Evolutionary conservation across 2,113 vertebrate species (phyloP).

Genomic region (Hippocampus guttulatus): DNA sequence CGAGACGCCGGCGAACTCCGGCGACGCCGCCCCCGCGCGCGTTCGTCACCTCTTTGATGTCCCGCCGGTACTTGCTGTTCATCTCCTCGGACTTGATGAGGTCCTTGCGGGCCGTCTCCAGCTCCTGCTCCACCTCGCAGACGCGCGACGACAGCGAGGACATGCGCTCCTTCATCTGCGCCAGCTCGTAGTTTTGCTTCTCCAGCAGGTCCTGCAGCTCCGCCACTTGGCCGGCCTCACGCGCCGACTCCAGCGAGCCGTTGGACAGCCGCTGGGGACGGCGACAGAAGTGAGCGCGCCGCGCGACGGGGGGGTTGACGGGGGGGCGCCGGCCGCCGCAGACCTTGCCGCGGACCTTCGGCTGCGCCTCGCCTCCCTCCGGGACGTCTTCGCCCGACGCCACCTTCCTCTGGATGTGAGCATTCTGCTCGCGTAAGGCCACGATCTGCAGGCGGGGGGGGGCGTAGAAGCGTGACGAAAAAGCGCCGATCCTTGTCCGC

Average conservation of each 20-base stretch:
- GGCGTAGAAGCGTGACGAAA: neutral
- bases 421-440: constrained; percentile 96
- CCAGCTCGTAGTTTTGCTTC: constrained; percentile 98
- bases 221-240: constrained; percentile 90
- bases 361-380: constrained; percentile 84
- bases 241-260: constrained; percentile 89
- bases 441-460: constrained; percentile 79
- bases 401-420: constrained; percentile 95
- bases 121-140: constrained; percentile 95
- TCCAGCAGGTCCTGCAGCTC: constrained; percentile 97
- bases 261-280: constrained; percentile 85
- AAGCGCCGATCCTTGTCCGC: neutral
- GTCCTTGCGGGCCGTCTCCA: constrained; percentile 94
- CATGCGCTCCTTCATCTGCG: constrained; percentile 98
- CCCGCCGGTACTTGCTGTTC: constrained; percentile 96
- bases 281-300: neutral
- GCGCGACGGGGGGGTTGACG: too few relatives aligned
- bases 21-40: too few relatives aligned
- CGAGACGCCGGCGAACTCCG: neutral
- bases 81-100: constrained; percentile 98
- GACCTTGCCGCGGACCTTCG: constrained; percentile 93
- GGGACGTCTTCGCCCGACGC: constrained; percentile 87
- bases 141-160: constrained; percentile 88
- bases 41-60: constrained; percentile 88
- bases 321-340: too few relatives aligned